These are phyloP conservation scores for Deroplatys truncata DNA, from an alignment of 2,888 invertebrate species.

Conservation along the genomic window DNA sequence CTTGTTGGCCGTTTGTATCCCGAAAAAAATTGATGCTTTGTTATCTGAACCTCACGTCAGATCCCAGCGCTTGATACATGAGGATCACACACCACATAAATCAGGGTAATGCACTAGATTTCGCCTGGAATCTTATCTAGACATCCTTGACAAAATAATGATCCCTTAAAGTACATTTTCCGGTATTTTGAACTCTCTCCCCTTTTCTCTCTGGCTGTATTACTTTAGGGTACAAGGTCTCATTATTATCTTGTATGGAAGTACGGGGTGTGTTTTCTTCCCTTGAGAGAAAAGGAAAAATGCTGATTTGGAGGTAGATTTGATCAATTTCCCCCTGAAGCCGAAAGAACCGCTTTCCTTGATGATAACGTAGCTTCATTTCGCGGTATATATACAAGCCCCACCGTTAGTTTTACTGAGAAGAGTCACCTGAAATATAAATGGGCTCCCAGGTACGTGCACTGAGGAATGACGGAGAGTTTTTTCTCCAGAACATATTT, in stretches of 20 bases:
- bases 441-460: not conserved
- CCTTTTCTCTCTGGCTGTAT: not conserved
- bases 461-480: not conserved
- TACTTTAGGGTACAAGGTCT: slow-evolving; percentile 1
- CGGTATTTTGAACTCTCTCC: not conserved
- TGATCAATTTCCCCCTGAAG: slow-evolving; percentile 10
- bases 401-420: not conserved
- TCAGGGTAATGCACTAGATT: not conserved
- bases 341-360: not conserved
- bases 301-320: not conserved
- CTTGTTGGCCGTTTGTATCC: not conserved
- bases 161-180: slow-evolving; percentile 5
- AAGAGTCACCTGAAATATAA: not conserved
- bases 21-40: not conserved
- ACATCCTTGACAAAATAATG: not conserved
- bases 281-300: not conserved
- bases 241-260: slow-evolving; percentile 15
- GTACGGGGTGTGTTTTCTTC: slow-evolving; percentile 1
- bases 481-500: not conserved
- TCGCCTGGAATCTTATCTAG: not conserved
- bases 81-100: not conserved
- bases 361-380: not conserved
- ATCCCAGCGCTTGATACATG: not conserved
- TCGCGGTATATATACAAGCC: not conserved
- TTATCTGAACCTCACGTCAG: not conserved